Base-by-base conservation (phyloP, 53 echinoderm and acorn worm species). In the Antedon mediterranea region DNA sequence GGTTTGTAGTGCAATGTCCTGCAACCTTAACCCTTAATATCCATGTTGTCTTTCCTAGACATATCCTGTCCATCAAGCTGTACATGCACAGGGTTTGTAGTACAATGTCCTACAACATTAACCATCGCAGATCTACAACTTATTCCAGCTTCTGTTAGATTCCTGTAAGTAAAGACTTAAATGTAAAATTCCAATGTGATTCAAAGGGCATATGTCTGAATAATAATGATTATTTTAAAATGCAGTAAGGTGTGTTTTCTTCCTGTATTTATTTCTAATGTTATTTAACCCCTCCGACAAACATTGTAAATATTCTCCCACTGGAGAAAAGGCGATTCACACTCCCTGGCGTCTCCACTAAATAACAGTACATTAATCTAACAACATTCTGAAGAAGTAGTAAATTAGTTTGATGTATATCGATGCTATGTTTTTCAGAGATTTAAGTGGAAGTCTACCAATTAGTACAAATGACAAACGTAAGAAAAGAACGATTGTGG, bases 131-230 rank as follows among this genome's bases (percentile, higher is more conserved):
- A 82, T 30, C 15, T 77, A 29, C 4, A 43, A 28, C 41, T 57
- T 0, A 29, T 89, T 30, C 82, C 89, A 28, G 32, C 26, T 6
- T 27, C 72, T 29, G 80, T 80, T 23, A 82, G 89, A 57, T 32
- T 79, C 30, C 44, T 89, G 89, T 85, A 80, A 85, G 89, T 80
- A 20, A 20, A 41, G 11, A 30, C n/a, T n/a, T n/a, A n/a, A n/a
- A n/a, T n/a, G n/a, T n/a, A n/a, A n/a, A n/a, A n/a, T n/a, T n/a
- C n/a, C n/a, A n/a, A n/a, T n/a, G n/a, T n/a, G n/a, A n/a, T n/a
- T n/a, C n/a, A n/a, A n/a, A n/a, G n/a, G n/a, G n/a, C n/a, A n/a
- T n/a, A n/a, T n/a, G n/a, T n/a, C n/a, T n/a, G n/a, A n/a, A n/a
- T n/a, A n/a, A n/a, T n/a, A n/a, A n/a, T n/a, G n/a, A n/a, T n/a